Evolutionary conservation across 1,140 invertebrate genomes (phyloP).

Genomic region (Pseudomyrmex cubaensis): DNA sequence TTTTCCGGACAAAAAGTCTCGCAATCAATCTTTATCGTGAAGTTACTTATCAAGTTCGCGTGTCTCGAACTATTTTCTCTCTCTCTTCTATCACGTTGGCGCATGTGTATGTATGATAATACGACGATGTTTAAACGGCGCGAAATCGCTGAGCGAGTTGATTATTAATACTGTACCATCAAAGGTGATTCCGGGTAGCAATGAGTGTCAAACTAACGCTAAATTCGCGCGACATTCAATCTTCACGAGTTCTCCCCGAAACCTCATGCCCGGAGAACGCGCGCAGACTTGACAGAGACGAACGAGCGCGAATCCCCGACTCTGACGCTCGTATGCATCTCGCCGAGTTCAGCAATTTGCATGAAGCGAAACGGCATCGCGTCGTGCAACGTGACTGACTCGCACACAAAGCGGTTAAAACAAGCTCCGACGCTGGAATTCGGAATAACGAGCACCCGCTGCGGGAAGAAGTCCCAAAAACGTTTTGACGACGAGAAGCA

Average conservation of each 20-base stretch:
- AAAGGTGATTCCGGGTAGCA: slow-evolving; percentile 41
- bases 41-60: slow-evolving; percentile 59
- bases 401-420: slow-evolving; percentile 51
- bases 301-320: slow-evolving; percentile 56
- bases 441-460: slow-evolving; percentile 28
- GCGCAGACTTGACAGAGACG: slow-evolving; percentile 55
- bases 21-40: slow-evolving; percentile 63
- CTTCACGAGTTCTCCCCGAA: slow-evolving; percentile 54
- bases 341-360: slow-evolving; percentile 55
- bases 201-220: slow-evolving; percentile 61
- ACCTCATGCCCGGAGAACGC: slow-evolving; percentile 47
- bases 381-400: slow-evolving; percentile 54
- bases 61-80: no score
- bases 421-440: slow-evolving; percentile 48
- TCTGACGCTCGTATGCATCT: slow-evolving; percentile 51
- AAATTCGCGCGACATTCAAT: slow-evolving; percentile 59
- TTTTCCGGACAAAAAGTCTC: slow-evolving; percentile 35
- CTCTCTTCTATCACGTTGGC: no score
- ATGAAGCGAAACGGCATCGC: slow-evolving; percentile 48
- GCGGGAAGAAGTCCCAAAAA: slow-evolving; percentile 40
- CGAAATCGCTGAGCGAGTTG: slow-evolving; percentile 7
- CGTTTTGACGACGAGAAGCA: neutral
- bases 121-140: slow-evolving; percentile 47
- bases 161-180: slow-evolving; percentile 50
- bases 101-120: slow-evolving; percentile 62